Percentiles rank a stretch among this genome's conserved stretches.
These are phyloP conservation scores for Sebastes matsubarae DNA, from an alignment of 2,797 vertebrate genomes.

Conservation along the genomic window DNA sequence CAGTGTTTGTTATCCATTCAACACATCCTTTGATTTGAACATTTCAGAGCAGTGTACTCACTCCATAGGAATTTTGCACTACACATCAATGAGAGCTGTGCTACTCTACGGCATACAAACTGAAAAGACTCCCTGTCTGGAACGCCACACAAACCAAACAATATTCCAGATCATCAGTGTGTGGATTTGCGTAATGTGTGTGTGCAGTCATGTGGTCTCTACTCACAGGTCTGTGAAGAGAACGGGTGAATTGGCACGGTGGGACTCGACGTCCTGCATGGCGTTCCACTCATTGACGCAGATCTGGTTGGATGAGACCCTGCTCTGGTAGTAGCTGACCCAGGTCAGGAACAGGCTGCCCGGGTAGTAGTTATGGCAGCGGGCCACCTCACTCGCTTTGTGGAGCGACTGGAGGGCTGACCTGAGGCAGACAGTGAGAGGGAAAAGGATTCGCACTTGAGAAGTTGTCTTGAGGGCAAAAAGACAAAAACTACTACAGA, in stretches of 20 bases:
- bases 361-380: constrained; percentile 96
- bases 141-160: background rate
- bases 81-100: background rate
- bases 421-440: constrained; percentile 74
- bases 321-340: constrained; percentile 99
- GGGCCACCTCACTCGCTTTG: constrained; percentile 95
- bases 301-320: constrained; percentile 92
- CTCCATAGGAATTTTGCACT: constrained; percentile 20
- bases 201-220: background rate
- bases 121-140: background rate
- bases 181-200: background rate
- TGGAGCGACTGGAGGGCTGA: constrained; percentile 97
- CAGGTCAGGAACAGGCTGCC: constrained; percentile 98
- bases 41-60: background rate
- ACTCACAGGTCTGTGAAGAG: constrained; percentile 97
- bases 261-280: constrained; percentile 97
- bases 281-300: constrained; percentile 99
- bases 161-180: background rate
- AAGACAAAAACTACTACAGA: background rate
- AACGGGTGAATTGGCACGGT: constrained; percentile 93
- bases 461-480: background rate
- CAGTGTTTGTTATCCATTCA: background rate
- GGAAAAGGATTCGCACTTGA: background rate
- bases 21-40: background rate
- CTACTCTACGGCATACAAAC: background rate